Conservation (phyloP, 2,797 vertebrate species). For the Enteromius unitaeniatus region DNA sequence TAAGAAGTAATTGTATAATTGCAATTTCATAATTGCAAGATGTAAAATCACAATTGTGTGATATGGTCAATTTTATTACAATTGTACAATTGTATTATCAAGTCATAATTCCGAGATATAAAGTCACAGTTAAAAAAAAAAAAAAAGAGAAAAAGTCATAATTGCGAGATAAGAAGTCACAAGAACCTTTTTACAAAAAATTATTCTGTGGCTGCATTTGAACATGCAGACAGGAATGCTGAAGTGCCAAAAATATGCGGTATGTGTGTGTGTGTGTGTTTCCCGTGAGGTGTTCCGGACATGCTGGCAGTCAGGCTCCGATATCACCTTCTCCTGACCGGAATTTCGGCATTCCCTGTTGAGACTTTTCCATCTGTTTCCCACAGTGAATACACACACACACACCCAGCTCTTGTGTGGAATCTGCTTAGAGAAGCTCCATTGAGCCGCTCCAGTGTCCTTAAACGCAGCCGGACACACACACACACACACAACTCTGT, state of each 20-base stretch:
- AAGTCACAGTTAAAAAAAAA: too few relatives aligned
- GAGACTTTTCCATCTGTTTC: constrained; percentile 82
- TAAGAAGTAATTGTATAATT: too few relatives aligned
- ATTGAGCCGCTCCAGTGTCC: constrained; percentile 20
- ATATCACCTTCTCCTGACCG: constrained; percentile 83
- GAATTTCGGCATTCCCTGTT: constrained; percentile 75
- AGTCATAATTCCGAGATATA: too few relatives aligned
- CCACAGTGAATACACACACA: constrained; percentile 61
- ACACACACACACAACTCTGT: too few relatives aligned
- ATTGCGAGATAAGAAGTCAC: too few relatives aligned
- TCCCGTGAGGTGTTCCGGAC: constrained; percentile 72
- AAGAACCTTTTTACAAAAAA: too few relatives aligned
- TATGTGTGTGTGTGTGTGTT: constrained; percentile 57
- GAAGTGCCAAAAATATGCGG: constrained; percentile 54
- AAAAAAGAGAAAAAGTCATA: too few relatives aligned
- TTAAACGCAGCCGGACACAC: background rate
- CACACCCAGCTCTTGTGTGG: background rate
- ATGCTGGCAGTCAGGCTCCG: constrained; percentile 80
- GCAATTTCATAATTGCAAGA: too few relatives aligned
- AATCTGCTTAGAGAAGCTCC: constrained; percentile 51
- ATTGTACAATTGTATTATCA: too few relatives aligned
- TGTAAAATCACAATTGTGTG: too few relatives aligned
- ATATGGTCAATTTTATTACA: too few relatives aligned
- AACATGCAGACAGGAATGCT: constrained; percentile 38
- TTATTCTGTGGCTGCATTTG: too few relatives aligned